Base-by-base conservation (phyloP, 1,140 invertebrate genomes). In the Lineus longissimus region DNA sequence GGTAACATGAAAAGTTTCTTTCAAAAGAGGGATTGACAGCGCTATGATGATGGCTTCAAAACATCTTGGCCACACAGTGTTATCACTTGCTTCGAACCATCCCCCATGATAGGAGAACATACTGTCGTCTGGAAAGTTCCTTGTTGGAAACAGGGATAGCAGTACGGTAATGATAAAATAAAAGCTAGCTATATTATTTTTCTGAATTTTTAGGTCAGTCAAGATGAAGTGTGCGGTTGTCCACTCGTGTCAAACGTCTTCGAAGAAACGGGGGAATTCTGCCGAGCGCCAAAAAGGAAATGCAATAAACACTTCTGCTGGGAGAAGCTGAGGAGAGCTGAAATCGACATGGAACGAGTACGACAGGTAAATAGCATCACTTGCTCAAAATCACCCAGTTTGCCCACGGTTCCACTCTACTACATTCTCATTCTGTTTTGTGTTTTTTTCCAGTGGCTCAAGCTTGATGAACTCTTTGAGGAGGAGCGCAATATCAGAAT, bases 391-490 rank as follows among this genome's bases (percentile, higher is more conserved):
- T 57, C 15, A n/a, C 17, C 36, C 9, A 40, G 15, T 23, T 61
- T n/a, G 55, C 6, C 19, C 29, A n/a, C 19, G 13, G 23, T 13
- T 27, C 41, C 13, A 45, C 15, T 55, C 17, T 55, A 31, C 19
- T 19, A 1, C 13, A 30, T 13, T 30, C 30, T 9, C 13, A 36
- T 59, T n/a, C 11, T 59, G 27, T 23, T 55, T 11, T 67, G 68
- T 66, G 69, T 70, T 62, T 65, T 68, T 64, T 80, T 81, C 0
- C 88, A 96, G 83, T 96, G 93, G 92, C 82, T 97, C 36, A 92
- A 93, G 77, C 85, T 97, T 68, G 95, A 98, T 74, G 95, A 98
- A 71, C 82, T 98, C n/a, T 86, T 96, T 55, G 95, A 98, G 74
- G 92, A 96, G 76, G 94, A 98, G 83, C 83, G 93, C 55, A 90